phyloP scores from a whole-genome alignment of 1,140 invertebrate species.

The Nephila pilipes region DNA sequence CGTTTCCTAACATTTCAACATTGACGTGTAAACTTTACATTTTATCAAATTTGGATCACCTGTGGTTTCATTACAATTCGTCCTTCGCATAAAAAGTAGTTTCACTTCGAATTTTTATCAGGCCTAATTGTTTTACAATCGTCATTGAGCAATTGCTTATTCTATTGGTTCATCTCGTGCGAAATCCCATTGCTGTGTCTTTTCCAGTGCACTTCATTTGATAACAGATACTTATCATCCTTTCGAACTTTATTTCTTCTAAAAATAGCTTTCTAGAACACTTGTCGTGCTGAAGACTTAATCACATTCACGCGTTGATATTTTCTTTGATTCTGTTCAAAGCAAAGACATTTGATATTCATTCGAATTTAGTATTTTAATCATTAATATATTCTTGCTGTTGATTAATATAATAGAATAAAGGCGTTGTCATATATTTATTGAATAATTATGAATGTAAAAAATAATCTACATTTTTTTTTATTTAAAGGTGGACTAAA shows the following conservation, averaged over 20 bases:
- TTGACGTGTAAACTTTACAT: too few species aligned
- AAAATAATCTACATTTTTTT: too few species aligned
- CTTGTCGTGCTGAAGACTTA: neutral
- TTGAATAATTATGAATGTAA: too few species aligned
- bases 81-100: too few species aligned
- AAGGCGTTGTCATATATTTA: too few species aligned
- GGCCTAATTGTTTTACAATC: neutral
- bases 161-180: neutral
- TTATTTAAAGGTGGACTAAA: too few species aligned
- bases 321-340: neutral
- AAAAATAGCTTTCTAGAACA: constrained; percentile 27
- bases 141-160: neutral
- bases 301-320: neutral
- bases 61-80: too few species aligned
- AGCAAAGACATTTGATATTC: neutral
- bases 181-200: neutral
- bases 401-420: too few species aligned
- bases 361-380: too few species aligned
- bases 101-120: neutral
- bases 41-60: too few species aligned
- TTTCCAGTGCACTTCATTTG: neutral
- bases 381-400: too few species aligned
- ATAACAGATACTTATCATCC: constrained; percentile 6
- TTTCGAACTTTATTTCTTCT: constrained; percentile 13
- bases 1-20: too few species aligned